phyloP scores from a whole-genome alignment of 2,797 vertebrate species.

The Syngnathus rostellatus region DNA sequence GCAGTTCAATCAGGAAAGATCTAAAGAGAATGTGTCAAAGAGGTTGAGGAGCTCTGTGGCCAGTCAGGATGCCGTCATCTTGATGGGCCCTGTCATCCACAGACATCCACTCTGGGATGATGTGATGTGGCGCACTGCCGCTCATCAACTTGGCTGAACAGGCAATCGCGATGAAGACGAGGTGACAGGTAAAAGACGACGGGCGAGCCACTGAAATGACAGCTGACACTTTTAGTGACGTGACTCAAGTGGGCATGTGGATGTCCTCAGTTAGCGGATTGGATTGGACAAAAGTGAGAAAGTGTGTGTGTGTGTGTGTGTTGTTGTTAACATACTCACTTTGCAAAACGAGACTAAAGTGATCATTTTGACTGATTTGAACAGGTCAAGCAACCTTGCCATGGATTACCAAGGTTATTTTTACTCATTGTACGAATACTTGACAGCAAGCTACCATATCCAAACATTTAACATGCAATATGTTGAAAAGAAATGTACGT shows the following conservation, averaged over 20 bases:
- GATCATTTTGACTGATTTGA: not conserved
- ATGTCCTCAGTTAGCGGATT: conserved; percentile 1
- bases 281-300: not conserved
- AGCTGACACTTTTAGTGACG: not conserved
- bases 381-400: too few relatives aligned
- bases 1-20: not conserved
- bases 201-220: conserved; percentile 3
- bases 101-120: not conserved
- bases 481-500: not conserved
- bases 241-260: conserved; percentile 12
- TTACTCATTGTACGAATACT: not conserved
- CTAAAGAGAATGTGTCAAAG: not conserved
- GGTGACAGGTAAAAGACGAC: not conserved
- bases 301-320: too few relatives aligned
- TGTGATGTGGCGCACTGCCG: not conserved
- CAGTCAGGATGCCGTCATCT: not conserved
- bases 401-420: too few relatives aligned
- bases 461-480: not conserved
- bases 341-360: not conserved
- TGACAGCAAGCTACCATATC: not conserved
- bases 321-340: not conserved
- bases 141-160: not conserved
- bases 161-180: not conserved
- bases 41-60: not conserved
- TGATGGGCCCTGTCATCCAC: not conserved